phyloP scores from a whole-genome alignment of 2,888 invertebrate species.

The Dilophus febrilis region DNA sequence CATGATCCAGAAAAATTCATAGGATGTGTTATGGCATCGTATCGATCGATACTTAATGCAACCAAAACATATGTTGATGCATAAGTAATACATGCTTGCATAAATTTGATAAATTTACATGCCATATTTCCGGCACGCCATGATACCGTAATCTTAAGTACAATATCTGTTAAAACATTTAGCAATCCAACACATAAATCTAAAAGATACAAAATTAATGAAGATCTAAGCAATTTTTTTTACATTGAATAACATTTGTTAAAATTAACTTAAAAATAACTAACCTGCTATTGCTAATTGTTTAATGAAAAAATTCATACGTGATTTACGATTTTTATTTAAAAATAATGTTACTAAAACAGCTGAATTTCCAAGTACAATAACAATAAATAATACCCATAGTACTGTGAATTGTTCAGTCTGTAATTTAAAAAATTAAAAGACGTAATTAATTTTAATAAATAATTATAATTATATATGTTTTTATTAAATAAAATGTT shows the following conservation, averaged over 20 bases:
- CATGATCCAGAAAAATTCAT: conserved; percentile 92
- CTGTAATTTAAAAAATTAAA: too few species aligned
- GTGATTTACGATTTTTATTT: conserved; percentile 70
- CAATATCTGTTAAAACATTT: conserved; percentile 75
- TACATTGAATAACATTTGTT: too few species aligned
- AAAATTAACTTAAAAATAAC: too few species aligned
- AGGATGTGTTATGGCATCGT: conserved; percentile 84
- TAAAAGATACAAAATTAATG: conserved; percentile 24
- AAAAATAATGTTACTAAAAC: conserved; percentile 71
- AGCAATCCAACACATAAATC: conserved; percentile 78
- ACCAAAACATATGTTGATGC: conserved; percentile 86
- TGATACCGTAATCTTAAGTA: conserved; percentile 74
- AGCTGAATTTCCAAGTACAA: conserved; percentile 71
- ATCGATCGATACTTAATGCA: conserved; percentile 80
- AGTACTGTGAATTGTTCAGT: conserved; percentile 73
- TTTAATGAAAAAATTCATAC: conserved; percentile 93
- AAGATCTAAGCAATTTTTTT: too few species aligned
- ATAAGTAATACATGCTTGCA: conserved; percentile 77
- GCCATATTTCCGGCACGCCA: conserved; percentile 81
- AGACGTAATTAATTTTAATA: too few species aligned
- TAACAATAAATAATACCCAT: conserved; percentile 68
- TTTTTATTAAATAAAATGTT: too few species aligned
- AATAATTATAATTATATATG: too few species aligned
- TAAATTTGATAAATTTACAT: conserved; percentile 73
- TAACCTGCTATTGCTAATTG: conserved; percentile 82